Conservation (phyloP, 2,113 vertebrate genomes). For the Crocuta crocuta region DNA sequence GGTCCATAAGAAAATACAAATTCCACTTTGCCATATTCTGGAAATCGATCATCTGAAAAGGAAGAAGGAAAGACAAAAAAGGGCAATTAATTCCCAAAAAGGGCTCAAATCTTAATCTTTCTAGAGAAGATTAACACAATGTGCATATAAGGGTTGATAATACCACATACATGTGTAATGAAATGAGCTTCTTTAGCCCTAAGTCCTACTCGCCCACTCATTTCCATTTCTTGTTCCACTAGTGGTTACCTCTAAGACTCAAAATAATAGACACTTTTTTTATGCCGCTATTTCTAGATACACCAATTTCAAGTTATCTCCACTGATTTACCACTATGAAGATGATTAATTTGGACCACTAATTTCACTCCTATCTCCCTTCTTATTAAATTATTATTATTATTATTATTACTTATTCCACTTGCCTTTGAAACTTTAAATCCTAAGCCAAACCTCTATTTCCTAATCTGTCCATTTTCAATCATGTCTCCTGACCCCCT, state of each 20-base stretch:
- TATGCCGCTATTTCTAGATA: neutral
- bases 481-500: neutral
- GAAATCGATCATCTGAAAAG: conserved; percentile 95
- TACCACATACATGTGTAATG: neutral
- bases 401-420: neutral
- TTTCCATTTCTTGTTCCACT: neutral
- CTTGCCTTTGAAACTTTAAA: neutral
- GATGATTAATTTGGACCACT: neutral
- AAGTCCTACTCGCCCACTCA: neutral
- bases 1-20: conserved; percentile 98
- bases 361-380: neutral
- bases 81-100: neutral
- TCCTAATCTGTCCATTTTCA: neutral
- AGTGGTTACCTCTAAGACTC: neutral
- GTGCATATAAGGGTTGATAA: neutral
- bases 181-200: neutral
- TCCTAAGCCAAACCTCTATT: neutral
- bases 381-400: neutral
- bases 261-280: neutral
- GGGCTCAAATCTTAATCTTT: neutral
- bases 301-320: neutral
- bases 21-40: conserved; percentile 98
- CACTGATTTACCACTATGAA: neutral
- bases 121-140: neutral
- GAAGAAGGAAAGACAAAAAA: conserved; percentile 69